These are phyloP conservation scores for Cynaeus angustus DNA, from an alignment of 2,888 invertebrate species.

Conservation along the genomic window DNA sequence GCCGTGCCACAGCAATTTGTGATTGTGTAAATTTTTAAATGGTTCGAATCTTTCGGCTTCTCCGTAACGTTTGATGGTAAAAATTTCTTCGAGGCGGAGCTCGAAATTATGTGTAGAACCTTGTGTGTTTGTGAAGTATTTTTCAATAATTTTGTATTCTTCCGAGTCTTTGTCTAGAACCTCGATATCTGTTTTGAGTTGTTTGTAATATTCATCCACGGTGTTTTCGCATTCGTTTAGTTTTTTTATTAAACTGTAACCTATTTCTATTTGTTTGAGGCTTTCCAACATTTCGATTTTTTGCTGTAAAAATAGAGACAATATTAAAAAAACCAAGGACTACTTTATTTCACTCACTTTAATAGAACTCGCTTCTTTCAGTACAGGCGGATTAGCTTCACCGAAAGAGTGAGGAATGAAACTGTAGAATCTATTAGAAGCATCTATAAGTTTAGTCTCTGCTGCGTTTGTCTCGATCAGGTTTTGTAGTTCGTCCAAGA, in stretches of 20 bases:
- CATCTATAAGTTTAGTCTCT: conserved; percentile 81
- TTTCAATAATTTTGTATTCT: conserved; percentile 83
- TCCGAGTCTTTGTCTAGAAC: conserved; percentile 79
- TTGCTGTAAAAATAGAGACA: conserved; percentile 67
- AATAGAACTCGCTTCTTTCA: conserved; percentile 85
- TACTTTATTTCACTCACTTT: conserved; percentile 68
- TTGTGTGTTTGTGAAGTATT: conserved; percentile 94
- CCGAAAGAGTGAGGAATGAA: conserved; percentile 97
- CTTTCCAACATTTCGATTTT: conserved; percentile 93
- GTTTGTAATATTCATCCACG: conserved; percentile 89
- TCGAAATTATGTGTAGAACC: conserved; percentile 90
- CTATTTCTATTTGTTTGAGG: conserved; percentile 95
- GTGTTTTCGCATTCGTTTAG: conserved; percentile 70
- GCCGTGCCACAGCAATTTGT: conserved; percentile 96
- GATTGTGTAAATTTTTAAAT: conserved; percentile 89
- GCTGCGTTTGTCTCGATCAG: conserved; percentile 73
- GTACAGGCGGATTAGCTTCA: conserved; percentile 84
- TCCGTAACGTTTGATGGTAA: conserved; percentile 83
- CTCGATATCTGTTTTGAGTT: conserved; percentile 88
- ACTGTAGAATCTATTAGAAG: conserved; percentile 95
- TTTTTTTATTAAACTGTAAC: conserved; percentile 87
- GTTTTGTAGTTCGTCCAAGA: conserved; percentile 82
- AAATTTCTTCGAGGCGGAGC: conserved; percentile 81
- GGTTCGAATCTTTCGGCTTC: conserved; percentile 88
- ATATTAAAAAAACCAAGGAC: not conserved